phyloP scores from a whole-genome alignment of 1,140 invertebrate genomes.

The Sitodiplosis mosellana region DNA sequence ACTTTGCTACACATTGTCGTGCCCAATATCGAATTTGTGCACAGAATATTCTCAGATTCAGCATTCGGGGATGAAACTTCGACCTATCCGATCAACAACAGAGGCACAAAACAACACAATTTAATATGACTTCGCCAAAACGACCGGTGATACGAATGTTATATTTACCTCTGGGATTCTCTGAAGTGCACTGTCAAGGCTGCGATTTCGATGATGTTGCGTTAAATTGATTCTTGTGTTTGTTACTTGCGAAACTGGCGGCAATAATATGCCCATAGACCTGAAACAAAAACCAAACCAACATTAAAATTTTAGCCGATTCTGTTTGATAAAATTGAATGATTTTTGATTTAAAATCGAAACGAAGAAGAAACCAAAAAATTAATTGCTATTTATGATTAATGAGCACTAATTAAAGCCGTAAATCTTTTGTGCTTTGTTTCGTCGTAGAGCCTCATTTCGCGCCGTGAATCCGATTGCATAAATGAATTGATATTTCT shows the following conservation, averaged over 20 bases:
- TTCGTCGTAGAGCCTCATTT: not conserved
- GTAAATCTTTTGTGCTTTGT: not conserved
- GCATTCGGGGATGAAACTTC: constrained; percentile 38
- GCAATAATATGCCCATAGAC: constrained; percentile 57
- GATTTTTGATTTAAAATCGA: not conserved
- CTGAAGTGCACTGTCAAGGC: constrained; percentile 69
- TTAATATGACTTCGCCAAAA: too few species aligned
- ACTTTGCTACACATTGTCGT: constrained; percentile 25
- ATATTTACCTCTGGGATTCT: constrained; percentile 59
- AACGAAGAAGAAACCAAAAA: not conserved
- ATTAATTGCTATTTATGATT: not conserved
- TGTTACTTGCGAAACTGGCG: constrained; percentile 44
- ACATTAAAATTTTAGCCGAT: not conserved
- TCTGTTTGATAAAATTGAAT: not conserved
- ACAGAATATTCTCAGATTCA: constrained; percentile 30
- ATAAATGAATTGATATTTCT: too few species aligned
- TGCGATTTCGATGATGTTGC: constrained; percentile 70
- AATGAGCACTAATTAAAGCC: not conserved
- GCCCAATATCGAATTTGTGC: constrained; percentile 23
- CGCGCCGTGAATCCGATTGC: not conserved
- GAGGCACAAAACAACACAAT: too few species aligned
- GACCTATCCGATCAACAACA: constrained; percentile 11
- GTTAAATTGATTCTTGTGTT: constrained; percentile 31
- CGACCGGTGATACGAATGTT: too few species aligned
- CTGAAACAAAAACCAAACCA: constrained; percentile 25